Conservation (phyloP, 2,797 vertebrate species). For the Cossypha heuglini region DNA sequence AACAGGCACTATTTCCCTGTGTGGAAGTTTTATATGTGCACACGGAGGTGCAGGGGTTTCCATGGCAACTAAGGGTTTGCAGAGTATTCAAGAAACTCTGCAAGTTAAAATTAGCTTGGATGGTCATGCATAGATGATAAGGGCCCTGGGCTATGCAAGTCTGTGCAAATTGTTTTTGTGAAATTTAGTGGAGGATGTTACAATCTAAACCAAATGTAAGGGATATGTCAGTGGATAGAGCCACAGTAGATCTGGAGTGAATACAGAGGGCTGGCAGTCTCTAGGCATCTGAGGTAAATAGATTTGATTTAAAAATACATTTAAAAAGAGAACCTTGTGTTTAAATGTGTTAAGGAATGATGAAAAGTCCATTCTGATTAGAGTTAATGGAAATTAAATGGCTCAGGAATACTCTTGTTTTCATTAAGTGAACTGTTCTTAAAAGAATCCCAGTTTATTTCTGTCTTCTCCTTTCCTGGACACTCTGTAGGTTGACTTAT, state of each 20-base stretch:
- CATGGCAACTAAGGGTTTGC: constrained; percentile 42
- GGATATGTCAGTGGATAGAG: background rate
- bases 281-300: background rate
- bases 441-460: background rate
- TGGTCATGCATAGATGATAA: constrained; percentile 36
- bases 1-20: background rate
- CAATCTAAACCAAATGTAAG: rapidly evolving
- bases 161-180: background rate
- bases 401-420: background rate
- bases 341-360: background rate
- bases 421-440: background rate
- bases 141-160: background rate
- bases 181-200: background rate
- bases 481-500: background rate
- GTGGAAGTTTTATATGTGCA: background rate
- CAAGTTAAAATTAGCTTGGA: constrained; percentile 54
- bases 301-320: background rate
- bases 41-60: constrained; percentile 4
- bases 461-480: background rate
- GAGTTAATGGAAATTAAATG: background rate
- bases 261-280: background rate
- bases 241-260: background rate
- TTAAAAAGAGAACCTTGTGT: background rate
- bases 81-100: constrained; percentile 11
- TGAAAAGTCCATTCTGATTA: background rate